A percentile compares a stretch with the other conserved stretches of the same genome.
Evolutionary conservation across 2,888 invertebrate genomes (phyloP).

Genomic region (Slavum lentiscoides): DNA sequence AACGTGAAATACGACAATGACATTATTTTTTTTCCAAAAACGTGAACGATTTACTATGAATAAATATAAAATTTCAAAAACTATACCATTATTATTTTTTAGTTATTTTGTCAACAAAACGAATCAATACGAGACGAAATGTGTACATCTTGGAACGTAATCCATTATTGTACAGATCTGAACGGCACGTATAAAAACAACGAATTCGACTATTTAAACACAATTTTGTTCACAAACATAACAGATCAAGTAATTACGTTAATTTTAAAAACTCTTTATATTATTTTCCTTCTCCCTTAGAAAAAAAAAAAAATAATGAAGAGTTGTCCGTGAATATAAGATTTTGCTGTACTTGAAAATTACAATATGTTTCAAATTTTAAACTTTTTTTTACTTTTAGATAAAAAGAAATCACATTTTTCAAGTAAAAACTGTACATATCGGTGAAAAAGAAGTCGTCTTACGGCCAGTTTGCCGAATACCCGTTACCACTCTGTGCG

Average conservation of each 20-base stretch:
- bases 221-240: neutral
- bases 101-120: constrained; percentile 31
- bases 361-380: too few relatives aligned
- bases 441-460: neutral
- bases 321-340: too few relatives aligned
- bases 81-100: neutral
- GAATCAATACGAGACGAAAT: constrained; percentile 24
- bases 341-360: too few relatives aligned
- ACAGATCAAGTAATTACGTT: constrained; percentile 19
- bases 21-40: too few relatives aligned
- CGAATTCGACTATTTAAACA: neutral
- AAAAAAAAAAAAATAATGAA: too few relatives aligned
- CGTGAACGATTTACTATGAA: too few relatives aligned
- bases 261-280: neutral
- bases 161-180: neutral
- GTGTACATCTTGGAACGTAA: constrained; percentile 5
- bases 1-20: too few relatives aligned
- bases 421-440: neutral
- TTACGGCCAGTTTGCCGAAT: neutral
- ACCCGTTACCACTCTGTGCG: constrained; percentile 1
- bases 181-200: neutral
- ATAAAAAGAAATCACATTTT: neutral
- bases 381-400: neutral
- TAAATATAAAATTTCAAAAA: neutral
- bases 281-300: too few relatives aligned